Evolutionary conservation across 2,888 invertebrate genomes (phyloP).

Genomic region (Sylvicola fuscatus): DNA sequence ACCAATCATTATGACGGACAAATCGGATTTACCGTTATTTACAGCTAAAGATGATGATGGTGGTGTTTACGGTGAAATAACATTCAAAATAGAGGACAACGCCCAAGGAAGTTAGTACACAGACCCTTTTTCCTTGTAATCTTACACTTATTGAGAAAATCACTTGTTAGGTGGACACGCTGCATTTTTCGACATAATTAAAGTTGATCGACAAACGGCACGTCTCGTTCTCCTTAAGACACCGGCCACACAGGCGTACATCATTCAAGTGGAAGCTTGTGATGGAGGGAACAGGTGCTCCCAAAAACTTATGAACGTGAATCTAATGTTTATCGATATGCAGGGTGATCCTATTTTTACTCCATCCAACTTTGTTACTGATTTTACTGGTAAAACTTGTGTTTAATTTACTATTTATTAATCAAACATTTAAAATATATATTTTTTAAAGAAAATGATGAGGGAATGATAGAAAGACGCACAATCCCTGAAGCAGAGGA

Average conservation of each 20-base stretch:
- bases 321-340: constrained; percentile 28
- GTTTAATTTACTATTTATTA: background rate
- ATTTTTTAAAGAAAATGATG: constrained; percentile 20
- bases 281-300: constrained; percentile 21
- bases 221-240: background rate
- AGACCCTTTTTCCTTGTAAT: background rate
- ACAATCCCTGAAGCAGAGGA: constrained; percentile 24
- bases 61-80: constrained; percentile 31
- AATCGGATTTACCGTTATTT: constrained; percentile 24
- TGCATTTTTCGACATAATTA: constrained; percentile 10
- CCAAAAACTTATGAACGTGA: constrained; percentile 14
- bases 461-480: constrained; percentile 21
- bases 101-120: constrained; percentile 3
- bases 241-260: too few relatives aligned
- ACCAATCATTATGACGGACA: constrained; percentile 16
- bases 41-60: constrained; percentile 34
- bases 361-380: constrained; percentile 8
- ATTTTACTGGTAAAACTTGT: constrained; percentile 11
- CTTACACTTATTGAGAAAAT: background rate
- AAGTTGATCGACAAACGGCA: constrained; percentile 9
- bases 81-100: constrained; percentile 25
- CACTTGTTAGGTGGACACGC: constrained; percentile 9
- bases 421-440: background rate
- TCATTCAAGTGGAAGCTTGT: constrained; percentile 26
- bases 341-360: constrained; percentile 27